These are phyloP conservation scores for Homarus americanus DNA, from an alignment of 1,140 invertebrate species.

Conservation along the genomic window DNA sequence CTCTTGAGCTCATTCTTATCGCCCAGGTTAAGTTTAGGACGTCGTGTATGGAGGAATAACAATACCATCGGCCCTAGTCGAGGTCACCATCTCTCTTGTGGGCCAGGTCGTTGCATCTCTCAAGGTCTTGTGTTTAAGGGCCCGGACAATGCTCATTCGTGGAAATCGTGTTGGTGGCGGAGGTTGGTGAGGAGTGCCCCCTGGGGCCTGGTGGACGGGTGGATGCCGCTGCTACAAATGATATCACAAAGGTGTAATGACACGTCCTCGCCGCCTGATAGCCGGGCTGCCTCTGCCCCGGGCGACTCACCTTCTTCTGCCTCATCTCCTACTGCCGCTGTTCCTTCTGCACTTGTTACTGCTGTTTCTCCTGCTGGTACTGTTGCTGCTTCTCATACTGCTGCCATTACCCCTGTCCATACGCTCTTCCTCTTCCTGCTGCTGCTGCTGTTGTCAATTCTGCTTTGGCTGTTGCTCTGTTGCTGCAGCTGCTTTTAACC, in stretches of 20 bases:
- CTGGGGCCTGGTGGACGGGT: neutral
- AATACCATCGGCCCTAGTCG: neutral
- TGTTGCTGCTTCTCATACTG: neutral
- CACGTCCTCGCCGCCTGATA: neutral
- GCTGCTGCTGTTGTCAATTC: neutral
- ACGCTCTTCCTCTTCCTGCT: neutral
- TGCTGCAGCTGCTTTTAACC: too few relatives aligned
- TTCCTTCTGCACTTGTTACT: neutral
- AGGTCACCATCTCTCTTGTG: neutral
- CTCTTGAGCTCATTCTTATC: too few relatives aligned
- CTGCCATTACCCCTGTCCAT: neutral
- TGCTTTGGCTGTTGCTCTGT: neutral
- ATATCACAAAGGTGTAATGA: constrained; percentile 16
- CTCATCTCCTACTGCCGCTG: neutral
- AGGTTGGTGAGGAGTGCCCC: neutral
- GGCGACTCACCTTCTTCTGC: neutral
- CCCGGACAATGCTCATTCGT: neutral
- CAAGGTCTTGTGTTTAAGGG: neutral
- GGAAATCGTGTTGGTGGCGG: neutral
- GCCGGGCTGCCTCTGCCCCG: neutral
- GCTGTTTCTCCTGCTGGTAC: neutral
- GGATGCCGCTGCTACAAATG: constrained; percentile 8
- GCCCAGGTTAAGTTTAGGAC: too few relatives aligned
- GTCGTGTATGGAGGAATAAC: too few relatives aligned
- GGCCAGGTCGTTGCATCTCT: neutral